Base-by-base conservation (phyloP, 2,113 vertebrate genomes). In the Neolamprologus brichardi region DNA sequence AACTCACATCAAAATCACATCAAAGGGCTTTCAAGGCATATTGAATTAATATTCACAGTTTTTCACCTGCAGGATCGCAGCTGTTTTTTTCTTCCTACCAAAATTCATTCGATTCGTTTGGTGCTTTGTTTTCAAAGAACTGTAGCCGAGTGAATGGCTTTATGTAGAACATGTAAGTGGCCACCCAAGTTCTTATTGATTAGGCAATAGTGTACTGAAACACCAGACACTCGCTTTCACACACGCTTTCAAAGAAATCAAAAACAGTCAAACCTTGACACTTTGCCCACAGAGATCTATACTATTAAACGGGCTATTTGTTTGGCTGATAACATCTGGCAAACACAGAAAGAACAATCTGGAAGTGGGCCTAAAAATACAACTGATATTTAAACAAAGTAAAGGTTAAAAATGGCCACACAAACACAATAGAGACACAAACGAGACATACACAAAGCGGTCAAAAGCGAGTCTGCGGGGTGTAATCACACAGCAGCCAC, bases 111-210 rank as follows among this genome's bases (percentile, higher is more conserved):
- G 20, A 52, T 93, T 92, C 64, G 37, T 67, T 89, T 11, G 1
- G 39, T 51, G 78, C 84, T 93, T 92, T 94, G 88, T 94, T 91
- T 93, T 84, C 70, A 77, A 64, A 62, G 78, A 90, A 64, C 32
- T 30, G 58, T 56, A 67, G 28, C 34, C 1, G 17, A 81, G 64
- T 56, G 70, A 92, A 93, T 87, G 88, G 60, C 89, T 90, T 93
- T 89, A 91, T 91, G 90, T 88, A 91, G 91, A 91, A 93, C 88
- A 92, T 93, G 84, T 86, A 93, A 94, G 94, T 93, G 94, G 87
- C 93, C 91, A 88, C 94, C 93, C 84, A 58, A 81, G 93, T 75
- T 89, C 67, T 89, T 95, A 96, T 94, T 79, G 94, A 95, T 95
- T 44, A 64, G 67, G n/a, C 78, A 37, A 32, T 5, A 51, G 62